These are phyloP conservation scores for Spialia ferax DNA, from an alignment of 2,888 invertebrate species.

Conservation along the genomic window DNA sequence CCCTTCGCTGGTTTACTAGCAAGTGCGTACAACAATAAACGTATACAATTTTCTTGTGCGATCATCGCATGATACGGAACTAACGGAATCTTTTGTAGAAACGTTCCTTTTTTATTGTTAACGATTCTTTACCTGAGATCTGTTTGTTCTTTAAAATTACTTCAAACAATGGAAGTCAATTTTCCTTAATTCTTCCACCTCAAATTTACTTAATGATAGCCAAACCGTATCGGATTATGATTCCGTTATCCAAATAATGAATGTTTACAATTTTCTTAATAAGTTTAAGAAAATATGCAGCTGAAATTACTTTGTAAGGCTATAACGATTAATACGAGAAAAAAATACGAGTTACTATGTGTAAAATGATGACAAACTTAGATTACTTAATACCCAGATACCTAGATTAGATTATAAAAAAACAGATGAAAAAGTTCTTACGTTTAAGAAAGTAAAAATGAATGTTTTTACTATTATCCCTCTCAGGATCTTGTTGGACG, in stretches of 20 bases:
- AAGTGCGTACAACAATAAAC: slow-evolving; percentile 25
- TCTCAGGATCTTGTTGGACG: too few relatives aligned
- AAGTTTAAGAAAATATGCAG: too few relatives aligned
- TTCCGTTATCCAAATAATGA: neutral
- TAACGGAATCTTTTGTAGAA: slow-evolving; percentile 18
- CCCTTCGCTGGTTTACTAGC: slow-evolving; percentile 27
- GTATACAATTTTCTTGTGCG: slow-evolving; percentile 36
- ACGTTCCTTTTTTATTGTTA: slow-evolving; percentile 1
- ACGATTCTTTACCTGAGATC: neutral
- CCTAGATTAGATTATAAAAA: too few relatives aligned
- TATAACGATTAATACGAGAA: too few relatives aligned
- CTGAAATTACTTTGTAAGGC: too few relatives aligned
- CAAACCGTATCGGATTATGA: neutral
- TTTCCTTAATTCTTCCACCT: neutral
- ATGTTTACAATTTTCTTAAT: too few relatives aligned
- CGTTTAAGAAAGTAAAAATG: too few relatives aligned
- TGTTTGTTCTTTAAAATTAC: neutral
- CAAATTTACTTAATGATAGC: neutral
- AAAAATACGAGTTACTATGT: too few relatives aligned
- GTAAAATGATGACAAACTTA: too few relatives aligned
- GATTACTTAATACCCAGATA: too few relatives aligned
- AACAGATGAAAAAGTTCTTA: too few relatives aligned
- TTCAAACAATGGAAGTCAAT: neutral
- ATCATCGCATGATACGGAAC: slow-evolving; percentile 36
- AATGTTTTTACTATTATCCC: neutral